Conservation (phyloP, 2,888 invertebrate genomes). For the Bombylius major region DNA sequence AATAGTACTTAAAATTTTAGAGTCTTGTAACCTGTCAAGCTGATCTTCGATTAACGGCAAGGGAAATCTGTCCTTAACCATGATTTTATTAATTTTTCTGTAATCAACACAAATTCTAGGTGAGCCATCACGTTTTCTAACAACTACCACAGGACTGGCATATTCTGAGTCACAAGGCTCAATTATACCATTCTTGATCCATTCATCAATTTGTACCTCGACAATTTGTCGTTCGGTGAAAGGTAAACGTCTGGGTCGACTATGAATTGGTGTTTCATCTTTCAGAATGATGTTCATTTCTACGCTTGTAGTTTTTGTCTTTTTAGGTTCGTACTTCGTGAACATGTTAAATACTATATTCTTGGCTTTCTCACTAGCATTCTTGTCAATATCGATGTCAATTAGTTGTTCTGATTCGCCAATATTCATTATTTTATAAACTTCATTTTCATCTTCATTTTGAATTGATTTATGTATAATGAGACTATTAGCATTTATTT, state of each 20-base stretch:
- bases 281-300: slow-evolving; percentile 21
- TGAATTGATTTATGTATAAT: neutral
- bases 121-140: slow-evolving; percentile 13
- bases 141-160: slow-evolving; percentile 15
- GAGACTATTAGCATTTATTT: slow-evolving; percentile 4
- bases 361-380: neutral
- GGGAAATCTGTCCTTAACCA: slow-evolving; percentile 14
- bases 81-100: slow-evolving; percentile 6
- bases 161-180: slow-evolving; percentile 12
- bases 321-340: slow-evolving; percentile 16
- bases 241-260: slow-evolving; percentile 11
- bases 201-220: slow-evolving; percentile 2
- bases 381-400: neutral
- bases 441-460: neutral
- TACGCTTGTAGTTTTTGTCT: slow-evolving; percentile 15
- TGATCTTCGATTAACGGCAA: slow-evolving; percentile 19
- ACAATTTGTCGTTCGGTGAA: neutral
- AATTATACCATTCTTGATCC: neutral
- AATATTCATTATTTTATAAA: neutral
- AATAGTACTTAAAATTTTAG: slow-evolving; percentile 16
- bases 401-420: neutral
- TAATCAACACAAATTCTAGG: slow-evolving; percentile 15
- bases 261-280: slow-evolving; percentile 18
- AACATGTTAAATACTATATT: slow-evolving; percentile 13
- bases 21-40: slow-evolving; percentile 17